Evolutionary conservation across 1,140 invertebrate species (phyloP), one percentile per base, ranked within the genome.

Genomic region (Drosophila elegans): DNA sequence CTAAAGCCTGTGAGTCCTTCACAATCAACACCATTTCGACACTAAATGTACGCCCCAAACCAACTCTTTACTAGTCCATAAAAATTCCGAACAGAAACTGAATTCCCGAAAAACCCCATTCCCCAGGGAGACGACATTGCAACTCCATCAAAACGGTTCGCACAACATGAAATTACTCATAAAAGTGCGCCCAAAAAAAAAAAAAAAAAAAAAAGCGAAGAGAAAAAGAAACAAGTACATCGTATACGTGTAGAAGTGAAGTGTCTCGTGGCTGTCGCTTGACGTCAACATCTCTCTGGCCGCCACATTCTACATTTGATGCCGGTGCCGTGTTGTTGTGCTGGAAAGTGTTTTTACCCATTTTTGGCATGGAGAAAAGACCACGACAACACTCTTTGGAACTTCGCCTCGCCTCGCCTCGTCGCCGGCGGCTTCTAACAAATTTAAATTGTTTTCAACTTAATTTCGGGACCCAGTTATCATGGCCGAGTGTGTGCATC

Each of bases 141-240:
- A 75, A 45, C 76, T 69, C 75, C 82, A 86, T 81, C 79, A 69
- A 79, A 88, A 86, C 71, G 74, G 42, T 62, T 76, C 72, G 48
- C 73, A 84, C 77, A 79, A 88, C 75, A 89, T 89, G 83, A 83
- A 88, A 88, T 89, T 88, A 88, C 83, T 88, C 63, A 64, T 79
- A 86, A 82, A 85, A 63, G 68, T 79, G 66, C 74, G 71, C 64
- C 81, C 76, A 64, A 61, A 51, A 74, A 59, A 10, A n/a, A 46
- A 42, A 32, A 44, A 34, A 53, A 44, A 46, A 48, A 32, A 29
- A 34, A 60, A 21, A 21, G 16, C 1, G 16, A 21, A 21, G 16
- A 21, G 1, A 21, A 21, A 21, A 64, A 12, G 62, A 46, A 64
- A 42, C 38, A 60, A 57, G 38, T 41, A 57, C 51, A 7, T 39